These are phyloP conservation scores for Rhyacophila evoluta DNA, from an alignment of 2,888 invertebrate genomes.

Conservation along the genomic window DNA sequence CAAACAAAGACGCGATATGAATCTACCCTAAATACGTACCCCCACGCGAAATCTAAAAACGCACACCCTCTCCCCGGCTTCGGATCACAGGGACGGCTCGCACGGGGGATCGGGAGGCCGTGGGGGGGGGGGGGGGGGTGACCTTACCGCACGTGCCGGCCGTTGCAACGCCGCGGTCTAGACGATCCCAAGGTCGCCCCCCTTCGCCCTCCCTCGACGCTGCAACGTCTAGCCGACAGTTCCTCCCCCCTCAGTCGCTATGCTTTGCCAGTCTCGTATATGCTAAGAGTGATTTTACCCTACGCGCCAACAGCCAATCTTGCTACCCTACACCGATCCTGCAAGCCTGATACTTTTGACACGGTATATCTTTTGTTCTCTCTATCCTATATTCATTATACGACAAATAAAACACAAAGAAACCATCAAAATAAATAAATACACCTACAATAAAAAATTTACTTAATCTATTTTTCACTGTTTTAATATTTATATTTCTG, in stretches of 20 bases:
- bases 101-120: neutral
- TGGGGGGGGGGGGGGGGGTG: slow-evolving; percentile 20
- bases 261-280: neutral
- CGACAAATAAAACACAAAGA: too few species aligned
- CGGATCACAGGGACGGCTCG: neutral
- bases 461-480: too few species aligned
- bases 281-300: neutral
- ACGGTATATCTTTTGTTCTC: slow-evolving; percentile 9
- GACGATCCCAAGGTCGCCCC: slow-evolving; percentile 43
- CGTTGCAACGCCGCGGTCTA: slow-evolving; percentile 40
- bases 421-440: too few species aligned
- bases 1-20: neutral
- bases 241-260: slow-evolving; percentile 65
- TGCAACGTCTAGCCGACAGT: slow-evolving; percentile 67
- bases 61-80: neutral
- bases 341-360: slow-evolving; percentile 2
- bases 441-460: too few species aligned
- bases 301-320: neutral
- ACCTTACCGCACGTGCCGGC: slow-evolving; percentile 32
- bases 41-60: neutral
- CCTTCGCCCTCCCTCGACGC: slow-evolving; percentile 28
- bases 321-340: neutral
- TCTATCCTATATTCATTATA: too few species aligned
- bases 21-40: slow-evolving; percentile 5
- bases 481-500: too few species aligned